Evolutionary conservation across 2,797 vertebrate species (phyloP).

Genomic region (Taeniopygia guttata): DNA sequence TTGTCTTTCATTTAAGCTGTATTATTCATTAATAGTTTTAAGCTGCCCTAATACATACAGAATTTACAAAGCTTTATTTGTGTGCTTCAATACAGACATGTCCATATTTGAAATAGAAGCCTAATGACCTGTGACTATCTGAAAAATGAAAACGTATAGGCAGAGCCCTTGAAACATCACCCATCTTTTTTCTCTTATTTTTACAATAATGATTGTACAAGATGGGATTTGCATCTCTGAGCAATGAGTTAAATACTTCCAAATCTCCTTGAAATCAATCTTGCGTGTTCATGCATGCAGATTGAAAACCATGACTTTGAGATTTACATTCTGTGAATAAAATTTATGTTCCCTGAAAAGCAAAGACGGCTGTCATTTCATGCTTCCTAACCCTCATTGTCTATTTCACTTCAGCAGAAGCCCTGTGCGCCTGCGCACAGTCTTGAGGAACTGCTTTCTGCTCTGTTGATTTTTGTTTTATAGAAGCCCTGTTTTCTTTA

Average conservation of each 20-base stretch:
- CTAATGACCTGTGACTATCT: conserved; percentile 1
- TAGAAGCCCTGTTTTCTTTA: conserved; percentile 72
- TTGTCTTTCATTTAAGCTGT: background rate
- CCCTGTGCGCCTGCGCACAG: background rate
- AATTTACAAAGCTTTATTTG: background rate
- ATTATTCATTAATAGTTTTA: background rate
- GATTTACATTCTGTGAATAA: conserved; percentile 69
- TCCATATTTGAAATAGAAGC: background rate
- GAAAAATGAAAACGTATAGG: background rate
- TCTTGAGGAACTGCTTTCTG: conserved; percentile 65
- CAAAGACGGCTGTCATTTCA: conserved; percentile 71
- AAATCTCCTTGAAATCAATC: conserved; percentile 70
- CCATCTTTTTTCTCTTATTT: background rate
- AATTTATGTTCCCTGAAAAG: conserved; percentile 69
- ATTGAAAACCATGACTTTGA: conserved; percentile 56
- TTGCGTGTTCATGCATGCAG: conserved; percentile 47
- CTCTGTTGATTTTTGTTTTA: conserved; percentile 67
- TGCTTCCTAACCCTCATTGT: conserved; percentile 65
- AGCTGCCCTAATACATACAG: background rate
- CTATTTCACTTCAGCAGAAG: conserved; percentile 39
- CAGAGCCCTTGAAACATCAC: background rate
- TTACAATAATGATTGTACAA: background rate
- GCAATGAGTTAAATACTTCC: conserved; percentile 49
- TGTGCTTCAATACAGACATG: background rate
- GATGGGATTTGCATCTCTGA: conserved; percentile 37